These are phyloP conservation scores for Ips typographus DNA, from an alignment of 1,140 invertebrate species.

Conservation along the genomic window DNA sequence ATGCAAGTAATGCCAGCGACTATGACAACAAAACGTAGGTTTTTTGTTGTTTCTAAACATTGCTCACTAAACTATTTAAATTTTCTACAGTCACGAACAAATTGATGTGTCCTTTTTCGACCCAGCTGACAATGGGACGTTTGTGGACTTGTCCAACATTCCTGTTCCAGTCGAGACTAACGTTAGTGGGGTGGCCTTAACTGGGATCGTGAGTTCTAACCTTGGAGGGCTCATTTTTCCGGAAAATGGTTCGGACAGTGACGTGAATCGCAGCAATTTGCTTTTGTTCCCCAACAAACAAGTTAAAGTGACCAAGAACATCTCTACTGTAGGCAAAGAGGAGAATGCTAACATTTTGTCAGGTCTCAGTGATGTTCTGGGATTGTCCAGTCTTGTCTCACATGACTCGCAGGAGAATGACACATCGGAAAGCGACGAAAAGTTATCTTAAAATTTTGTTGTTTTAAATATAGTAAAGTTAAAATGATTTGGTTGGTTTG, in stretches of 20 bases:
- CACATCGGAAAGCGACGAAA: too few relatives aligned
- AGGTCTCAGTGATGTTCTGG: constrained; percentile 25
- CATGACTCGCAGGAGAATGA: not conserved
- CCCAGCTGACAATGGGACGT: constrained; percentile 53
- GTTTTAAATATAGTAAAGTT: too few relatives aligned
- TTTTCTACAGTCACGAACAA: constrained; percentile 54
- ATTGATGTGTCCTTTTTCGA: constrained; percentile 59
- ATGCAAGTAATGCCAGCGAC: constrained; percentile 53
- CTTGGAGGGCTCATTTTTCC: constrained; percentile 48
- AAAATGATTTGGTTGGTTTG: too few relatives aligned
- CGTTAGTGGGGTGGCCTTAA: constrained; percentile 56
- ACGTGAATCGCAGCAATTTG: constrained; percentile 28
- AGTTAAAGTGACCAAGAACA: constrained; percentile 42
- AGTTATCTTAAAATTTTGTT: too few relatives aligned
- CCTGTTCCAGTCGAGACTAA: constrained; percentile 58
- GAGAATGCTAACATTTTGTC: constrained; percentile 35
- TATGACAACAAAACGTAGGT: constrained; percentile 46
- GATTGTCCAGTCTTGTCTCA: constrained; percentile 14
- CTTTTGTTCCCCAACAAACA: constrained; percentile 38
- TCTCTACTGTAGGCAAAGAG: constrained; percentile 37
- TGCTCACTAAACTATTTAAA: not conserved
- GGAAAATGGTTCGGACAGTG: constrained; percentile 19
- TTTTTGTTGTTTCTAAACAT: not conserved
- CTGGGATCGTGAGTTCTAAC: constrained; percentile 55
- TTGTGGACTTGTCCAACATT: constrained; percentile 56